These are phyloP conservation scores for Diaperis boleti DNA, from an alignment of 2,888 invertebrate genomes.

Conservation along the genomic window DNA sequence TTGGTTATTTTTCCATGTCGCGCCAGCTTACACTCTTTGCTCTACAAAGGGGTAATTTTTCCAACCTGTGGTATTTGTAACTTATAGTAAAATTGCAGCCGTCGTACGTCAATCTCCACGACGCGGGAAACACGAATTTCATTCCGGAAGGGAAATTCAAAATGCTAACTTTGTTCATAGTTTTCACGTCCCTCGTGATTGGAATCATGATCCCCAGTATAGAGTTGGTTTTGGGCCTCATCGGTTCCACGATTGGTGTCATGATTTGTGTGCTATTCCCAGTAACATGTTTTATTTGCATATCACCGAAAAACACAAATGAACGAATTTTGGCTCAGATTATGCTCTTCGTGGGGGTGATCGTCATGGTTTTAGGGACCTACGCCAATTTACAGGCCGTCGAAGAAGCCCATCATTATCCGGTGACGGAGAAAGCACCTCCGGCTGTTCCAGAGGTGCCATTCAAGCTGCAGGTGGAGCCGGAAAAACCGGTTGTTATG, in stretches of 20 bases:
- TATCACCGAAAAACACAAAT: slow-evolving; percentile 86
- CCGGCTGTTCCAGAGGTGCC: background rate
- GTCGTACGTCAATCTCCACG: slow-evolving; percentile 67
- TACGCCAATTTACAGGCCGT: slow-evolving; percentile 87
- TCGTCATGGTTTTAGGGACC: slow-evolving; percentile 90
- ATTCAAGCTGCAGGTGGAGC: slow-evolving; percentile 12
- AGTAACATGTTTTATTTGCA: slow-evolving; percentile 87
- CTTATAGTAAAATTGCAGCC: slow-evolving; percentile 21
- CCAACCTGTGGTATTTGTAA: slow-evolving; percentile 1
- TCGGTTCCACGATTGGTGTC: slow-evolving; percentile 96
- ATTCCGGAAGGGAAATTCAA: slow-evolving; percentile 90
- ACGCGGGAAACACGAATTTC: slow-evolving; percentile 72
- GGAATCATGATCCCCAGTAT: slow-evolving; percentile 94
- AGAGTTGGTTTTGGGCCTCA: slow-evolving; percentile 92
- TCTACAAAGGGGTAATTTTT: slow-evolving; percentile 80
- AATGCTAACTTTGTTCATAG: slow-evolving; percentile 83
- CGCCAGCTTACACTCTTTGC: slow-evolving; percentile 90
- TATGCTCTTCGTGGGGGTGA: slow-evolving; percentile 84
- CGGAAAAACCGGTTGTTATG: slow-evolving; percentile 23
- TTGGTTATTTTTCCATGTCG: slow-evolving; percentile 97
- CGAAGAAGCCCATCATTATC: slow-evolving; percentile 69
- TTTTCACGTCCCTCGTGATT: slow-evolving; percentile 79
- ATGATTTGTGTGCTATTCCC: slow-evolving; percentile 94
- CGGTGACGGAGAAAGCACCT: slow-evolving; percentile 42
- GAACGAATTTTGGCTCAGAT: slow-evolving; percentile 87